Base-by-base conservation (phyloP, 2,113 vertebrate genomes). In the Dascyllus trimaculatus region DNA sequence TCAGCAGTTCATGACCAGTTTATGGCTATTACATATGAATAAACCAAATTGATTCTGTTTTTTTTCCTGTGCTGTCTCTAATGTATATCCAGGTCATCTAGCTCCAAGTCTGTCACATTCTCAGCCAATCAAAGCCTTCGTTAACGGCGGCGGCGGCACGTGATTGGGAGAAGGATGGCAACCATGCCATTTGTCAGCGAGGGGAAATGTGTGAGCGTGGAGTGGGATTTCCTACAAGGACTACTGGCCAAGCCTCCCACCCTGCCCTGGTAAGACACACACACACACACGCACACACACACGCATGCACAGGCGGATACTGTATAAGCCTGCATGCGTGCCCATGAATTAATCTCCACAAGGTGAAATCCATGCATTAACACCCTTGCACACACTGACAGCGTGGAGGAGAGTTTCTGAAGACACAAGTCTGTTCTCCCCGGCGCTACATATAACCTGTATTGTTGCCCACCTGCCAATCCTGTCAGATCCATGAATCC, bases 171-270 rank as follows among this genome's bases (percentile, higher is more conserved):
- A 90, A 93, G 87, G 89, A 97, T 97, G 96, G 95, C 96, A 19
- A 94, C 95, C 78, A 93, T 95, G 92, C 95, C 95, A 18, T 96
- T 95, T 56, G 93, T 96, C 90, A 91, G 93, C n/a, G 95, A 96
- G 85, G 93, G 94, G 87, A 96, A 95, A 83, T 95, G 95, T 45
- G 93, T 96, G 88, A 93, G 96, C 59, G 95, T 96, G 84, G 95
- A 96, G 78, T 97, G 96, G 96, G 96, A 96, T 91, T 96, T 97
- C 88, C 91, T 97, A 77, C 96, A 96, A 45, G 96, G 96, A 63
- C 93, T 97, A 13, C 83, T 95, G 87, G 95, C 96, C 94, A 96
- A 96, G 90, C 95, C 96, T 66, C 95, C 95, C 51, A 95, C 96
- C 0, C 88, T 96, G 73, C 95, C 96, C 84, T 97, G 96, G 96